Evolutionary conservation across 2,797 vertebrate genomes (phyloP).

Genomic region (Chaetodon trifasciatus): DNA sequence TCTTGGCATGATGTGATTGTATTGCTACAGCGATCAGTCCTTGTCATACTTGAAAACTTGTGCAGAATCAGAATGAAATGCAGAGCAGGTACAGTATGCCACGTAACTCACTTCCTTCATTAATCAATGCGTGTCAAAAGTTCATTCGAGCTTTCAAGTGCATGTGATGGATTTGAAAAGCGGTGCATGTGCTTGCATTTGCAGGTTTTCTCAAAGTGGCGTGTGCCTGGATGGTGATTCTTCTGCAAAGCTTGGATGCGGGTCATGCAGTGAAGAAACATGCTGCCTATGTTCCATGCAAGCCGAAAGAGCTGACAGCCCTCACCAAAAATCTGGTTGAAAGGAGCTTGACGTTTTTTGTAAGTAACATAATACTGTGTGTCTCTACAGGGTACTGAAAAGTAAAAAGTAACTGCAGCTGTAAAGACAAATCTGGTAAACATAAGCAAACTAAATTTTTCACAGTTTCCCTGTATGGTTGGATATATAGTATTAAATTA

Average conservation of each 20-base stretch:
- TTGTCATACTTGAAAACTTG: neutral
- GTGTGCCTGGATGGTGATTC: slow-evolving; percentile 40
- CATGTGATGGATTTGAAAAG: neutral
- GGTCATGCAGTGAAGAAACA: neutral
- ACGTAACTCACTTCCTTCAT: neutral
- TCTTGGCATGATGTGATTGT: neutral
- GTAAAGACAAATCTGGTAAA: neutral
- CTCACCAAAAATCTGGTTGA: slow-evolving; percentile 20
- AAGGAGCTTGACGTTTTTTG: slow-evolving; percentile 44
- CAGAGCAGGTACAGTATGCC: slow-evolving; percentile 56
- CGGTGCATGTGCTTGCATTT: slow-evolving; percentile 12
- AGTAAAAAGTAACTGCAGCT: neutral
- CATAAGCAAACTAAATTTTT: neutral
- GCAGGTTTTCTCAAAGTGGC: slow-evolving; percentile 48
- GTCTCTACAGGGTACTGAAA: no score
- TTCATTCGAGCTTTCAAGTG: neutral
- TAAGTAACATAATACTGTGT: slow-evolving; percentile 52
- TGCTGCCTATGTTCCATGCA: slow-evolving; percentile 27
- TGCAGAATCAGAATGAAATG: slow-evolving; percentile 49
- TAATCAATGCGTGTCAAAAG: neutral
- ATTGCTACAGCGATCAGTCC: neutral
- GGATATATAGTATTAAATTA: neutral
- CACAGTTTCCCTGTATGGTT: neutral
- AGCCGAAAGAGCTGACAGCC: neutral
- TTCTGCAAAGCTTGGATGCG: slow-evolving; percentile 42